Base-by-base conservation (phyloP, 2,797 vertebrate genomes). In the Champsocephalus gunnari region DNA sequence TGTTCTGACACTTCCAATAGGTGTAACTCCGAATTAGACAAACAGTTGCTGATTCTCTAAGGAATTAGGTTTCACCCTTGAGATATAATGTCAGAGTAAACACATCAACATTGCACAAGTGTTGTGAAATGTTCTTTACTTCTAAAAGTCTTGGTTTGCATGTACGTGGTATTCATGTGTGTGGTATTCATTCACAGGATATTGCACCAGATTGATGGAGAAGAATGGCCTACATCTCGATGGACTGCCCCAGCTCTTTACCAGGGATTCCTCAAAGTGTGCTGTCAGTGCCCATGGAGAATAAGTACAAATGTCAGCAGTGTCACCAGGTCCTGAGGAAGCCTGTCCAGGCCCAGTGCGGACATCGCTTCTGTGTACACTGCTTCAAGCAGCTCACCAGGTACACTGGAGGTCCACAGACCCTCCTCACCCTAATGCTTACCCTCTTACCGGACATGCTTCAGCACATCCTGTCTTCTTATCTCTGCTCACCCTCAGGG, bases 221-320 rank as follows among this genome's bases (percentile, higher is more conserved):
- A 95, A 96, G 93, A 88, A 96, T 97, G 92, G 95, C 95, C 53
- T 95, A 94, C 13, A 93, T 93, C 60, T 97, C 95, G 50, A 91
- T 97, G 32, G 95, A 96, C 2, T 88, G 92, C 73, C 56, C 94
- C 71, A 95, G 92, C 60, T 95, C 94, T 68, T 94, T 97, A 84
- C 96, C 96, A 0, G 98, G 98, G 43, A 98, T 99, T 79, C 95
- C 96, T 8, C 96, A 93, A 88, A 96, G 94, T 63, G 96, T 99
- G 66, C 92, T 99, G 77, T 96, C 96, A 1, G 95, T 97, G 17
- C 96, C 95, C 64, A 94, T 98, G 85, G 98, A 99, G 84, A 95
- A 94, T 86, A 99, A 99, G 79, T 99, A 99, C 90, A 96, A 98
- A 88, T 99, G 98, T 81, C 97, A 97, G 0, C 96, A 97, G 54